A percentile compares a stretch with the other conserved stretches of the same genome.
Conservation (phyloP, 2,888 invertebrate species). For the Ptychoptera contaminata region DNA sequence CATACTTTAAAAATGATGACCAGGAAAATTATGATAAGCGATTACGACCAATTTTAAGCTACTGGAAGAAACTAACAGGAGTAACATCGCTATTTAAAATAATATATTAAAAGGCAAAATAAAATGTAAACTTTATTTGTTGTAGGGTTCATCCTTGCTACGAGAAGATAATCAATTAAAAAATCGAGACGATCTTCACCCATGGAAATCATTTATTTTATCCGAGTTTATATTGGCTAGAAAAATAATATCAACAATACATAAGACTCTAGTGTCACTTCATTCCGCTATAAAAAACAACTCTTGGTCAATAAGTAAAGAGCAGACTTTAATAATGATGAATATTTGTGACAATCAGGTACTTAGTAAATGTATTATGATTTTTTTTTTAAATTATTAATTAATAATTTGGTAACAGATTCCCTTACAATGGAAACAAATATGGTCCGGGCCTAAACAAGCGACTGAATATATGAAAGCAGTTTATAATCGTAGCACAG, state of each 20-base stretch:
- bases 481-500: constrained; percentile 20
- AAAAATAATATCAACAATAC: constrained; percentile 17
- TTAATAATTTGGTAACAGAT: constrained; percentile 14
- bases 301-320: not conserved
- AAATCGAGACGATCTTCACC: constrained; percentile 10
- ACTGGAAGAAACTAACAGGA: constrained; percentile 69
- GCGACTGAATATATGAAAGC: constrained; percentile 25
- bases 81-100: constrained; percentile 12
- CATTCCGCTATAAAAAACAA: constrained; percentile 17
- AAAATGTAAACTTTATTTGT: not conserved
- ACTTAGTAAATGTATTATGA: too few species aligned
- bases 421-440: constrained; percentile 22
- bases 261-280: constrained; percentile 17
- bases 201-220: constrained; percentile 25
- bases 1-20: constrained; percentile 18
- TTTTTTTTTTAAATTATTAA: too few species aligned
- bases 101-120: not conserved
- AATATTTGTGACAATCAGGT: constrained; percentile 21
- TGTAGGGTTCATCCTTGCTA: constrained; percentile 18
- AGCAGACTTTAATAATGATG: too few species aligned
- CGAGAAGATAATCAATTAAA: constrained; percentile 16
- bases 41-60: constrained; percentile 50
- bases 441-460: constrained; percentile 25
- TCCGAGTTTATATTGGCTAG: constrained; percentile 23
- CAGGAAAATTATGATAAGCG: constrained; percentile 38